phyloP scores from a whole-genome alignment of 2,888 invertebrate genomes.

The Emesis russula region DNA sequence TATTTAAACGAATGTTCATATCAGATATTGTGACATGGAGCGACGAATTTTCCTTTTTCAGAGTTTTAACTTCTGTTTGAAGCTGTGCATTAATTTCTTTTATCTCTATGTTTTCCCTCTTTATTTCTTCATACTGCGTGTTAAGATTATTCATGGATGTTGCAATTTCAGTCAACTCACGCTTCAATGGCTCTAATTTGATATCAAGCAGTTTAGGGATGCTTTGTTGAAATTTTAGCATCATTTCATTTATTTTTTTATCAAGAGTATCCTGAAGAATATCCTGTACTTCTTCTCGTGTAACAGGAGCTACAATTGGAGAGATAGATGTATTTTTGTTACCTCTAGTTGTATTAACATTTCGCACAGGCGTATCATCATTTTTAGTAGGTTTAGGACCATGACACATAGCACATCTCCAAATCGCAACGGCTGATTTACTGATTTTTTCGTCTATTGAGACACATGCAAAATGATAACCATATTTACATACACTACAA shows the following conservation, averaged over 20 bases:
- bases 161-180: background rate
- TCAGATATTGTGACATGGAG: no score
- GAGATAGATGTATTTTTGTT: background rate
- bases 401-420: background rate
- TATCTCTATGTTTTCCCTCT: background rate
- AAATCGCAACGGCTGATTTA: background rate
- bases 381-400: background rate
- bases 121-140: background rate
- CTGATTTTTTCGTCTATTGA: background rate
- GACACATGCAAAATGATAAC: background rate
- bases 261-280: background rate
- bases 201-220: background rate
- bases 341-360: background rate
- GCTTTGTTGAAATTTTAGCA: background rate
- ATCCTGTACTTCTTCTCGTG: conserved; percentile 1
- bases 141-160: background rate
- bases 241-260: background rate
- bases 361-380: background rate
- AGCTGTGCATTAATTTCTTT: background rate
- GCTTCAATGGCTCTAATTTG: background rate
- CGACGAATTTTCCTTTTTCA: background rate
- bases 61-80: background rate
- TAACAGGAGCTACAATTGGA: background rate
- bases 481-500: conserved; percentile 2
- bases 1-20: no score